Conservation (phyloP, 2,113 vertebrate species). For the Lampris incognitus region DNA sequence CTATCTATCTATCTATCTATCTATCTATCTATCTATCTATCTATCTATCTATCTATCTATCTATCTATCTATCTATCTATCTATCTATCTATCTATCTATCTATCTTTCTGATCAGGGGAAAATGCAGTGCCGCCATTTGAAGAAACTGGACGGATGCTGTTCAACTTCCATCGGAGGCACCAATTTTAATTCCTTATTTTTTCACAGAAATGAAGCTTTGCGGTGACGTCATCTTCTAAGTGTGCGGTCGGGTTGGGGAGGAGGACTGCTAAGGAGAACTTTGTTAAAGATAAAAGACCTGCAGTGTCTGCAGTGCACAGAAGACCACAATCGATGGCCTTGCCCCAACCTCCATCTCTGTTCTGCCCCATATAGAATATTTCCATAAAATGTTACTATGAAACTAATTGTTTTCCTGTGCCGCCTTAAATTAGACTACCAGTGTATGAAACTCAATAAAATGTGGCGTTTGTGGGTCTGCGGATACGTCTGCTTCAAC, state of each 20-base stretch:
- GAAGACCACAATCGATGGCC: slow-evolving; percentile 86
- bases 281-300: slow-evolving; percentile 52
- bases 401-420: slow-evolving; percentile 70
- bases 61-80: too few species aligned
- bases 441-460: slow-evolving; percentile 75
- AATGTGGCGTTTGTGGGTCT: slow-evolving; percentile 74
- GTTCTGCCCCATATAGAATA: slow-evolving; percentile 69
- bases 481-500: slow-evolving; percentile 62
- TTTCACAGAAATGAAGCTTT: slow-evolving; percentile 24
- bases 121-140: too few species aligned
- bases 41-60: too few species aligned
- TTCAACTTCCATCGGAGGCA: background rate
- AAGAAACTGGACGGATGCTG: too few species aligned
- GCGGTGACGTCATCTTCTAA: slow-evolving; percentile 50
- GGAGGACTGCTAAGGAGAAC: slow-evolving; percentile 70
- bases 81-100: too few species aligned
- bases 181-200: background rate
- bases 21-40: too few species aligned
- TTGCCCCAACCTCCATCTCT: slow-evolving; percentile 45
- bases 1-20: too few species aligned
- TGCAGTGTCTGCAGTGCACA: slow-evolving; percentile 57
- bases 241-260: slow-evolving; percentile 54
- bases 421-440: slow-evolving; percentile 66
- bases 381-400: slow-evolving; percentile 75
- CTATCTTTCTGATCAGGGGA: too few species aligned